Percentiles rank a stretch among this genome's conserved stretches.
Evolutionary conservation across 2,113 vertebrate species (phyloP).

Genomic region (Limanda limanda): DNA sequence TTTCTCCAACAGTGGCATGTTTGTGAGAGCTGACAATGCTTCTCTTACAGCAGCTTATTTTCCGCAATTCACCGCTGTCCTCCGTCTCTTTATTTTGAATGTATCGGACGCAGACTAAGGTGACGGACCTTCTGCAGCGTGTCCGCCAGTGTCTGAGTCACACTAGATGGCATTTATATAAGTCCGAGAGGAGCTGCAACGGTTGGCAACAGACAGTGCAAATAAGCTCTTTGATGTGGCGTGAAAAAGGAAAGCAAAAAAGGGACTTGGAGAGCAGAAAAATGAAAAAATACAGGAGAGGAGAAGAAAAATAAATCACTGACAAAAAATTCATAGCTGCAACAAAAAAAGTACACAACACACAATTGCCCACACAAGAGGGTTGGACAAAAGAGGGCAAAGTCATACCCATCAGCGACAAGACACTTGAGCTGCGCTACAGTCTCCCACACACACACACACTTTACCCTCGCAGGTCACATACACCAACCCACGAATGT

Average conservation of each 20-base stretch:
- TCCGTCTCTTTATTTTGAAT: slow-evolving; percentile 16
- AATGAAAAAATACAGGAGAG: background rate
- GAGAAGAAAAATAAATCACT: slow-evolving; percentile 15
- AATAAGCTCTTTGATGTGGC: slow-evolving; percentile 46
- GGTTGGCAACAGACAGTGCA: slow-evolving; percentile 38
- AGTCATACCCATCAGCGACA: slow-evolving; percentile 45
- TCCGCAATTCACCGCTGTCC: background rate
- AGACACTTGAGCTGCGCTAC: slow-evolving; percentile 58
- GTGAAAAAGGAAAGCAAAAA: slow-evolving; percentile 6
- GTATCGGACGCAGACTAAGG: slow-evolving; percentile 27
- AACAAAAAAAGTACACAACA: slow-evolving; percentile 33
- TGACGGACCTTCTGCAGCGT: slow-evolving; percentile 18
- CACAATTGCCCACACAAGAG: slow-evolving; percentile 59
- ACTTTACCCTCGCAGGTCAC: slow-evolving; percentile 37
- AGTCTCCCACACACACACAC: slow-evolving; percentile 59
- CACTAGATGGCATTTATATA: slow-evolving; percentile 49
- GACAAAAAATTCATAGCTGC: slow-evolving; percentile 29
- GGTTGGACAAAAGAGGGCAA: slow-evolving; percentile 57
- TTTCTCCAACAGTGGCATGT: background rate
- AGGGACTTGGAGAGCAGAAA: background rate
- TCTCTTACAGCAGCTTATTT: slow-evolving; percentile 9
- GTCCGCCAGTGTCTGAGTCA: slow-evolving; percentile 53
- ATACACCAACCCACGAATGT: slow-evolving; percentile 33
- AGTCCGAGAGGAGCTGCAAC: slow-evolving; percentile 53
- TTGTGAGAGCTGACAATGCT: slow-evolving; percentile 12